Base-by-base conservation (phyloP, 2,888 invertebrate species). In the Aspidiotus destructor region DNA sequence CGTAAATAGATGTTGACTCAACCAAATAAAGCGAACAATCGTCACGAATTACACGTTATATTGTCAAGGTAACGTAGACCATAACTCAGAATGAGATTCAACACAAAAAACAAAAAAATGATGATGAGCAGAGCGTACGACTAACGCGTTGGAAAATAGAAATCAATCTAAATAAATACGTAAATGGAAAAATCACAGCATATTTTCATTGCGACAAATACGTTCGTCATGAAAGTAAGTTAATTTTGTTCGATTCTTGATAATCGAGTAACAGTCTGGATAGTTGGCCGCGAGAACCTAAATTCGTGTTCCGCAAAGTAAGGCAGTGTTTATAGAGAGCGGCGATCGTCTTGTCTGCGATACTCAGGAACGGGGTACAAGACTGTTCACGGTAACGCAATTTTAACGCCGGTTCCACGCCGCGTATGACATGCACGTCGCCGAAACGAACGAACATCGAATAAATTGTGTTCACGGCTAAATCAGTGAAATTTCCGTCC, bases 381-480 rank as follows among this genome's bases (percentile, higher is more conserved):
- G 72, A 70, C 48, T 71, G 75, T 48, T 76, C 75, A 71, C 73
- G 76, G 75, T 81, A 80, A 68, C 77, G 77, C 63, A 86, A 79
- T 74, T 84, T 83, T 54, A 92, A 78, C 72, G 86, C 85, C 61
- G 92, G 91, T 76, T 93, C 94, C 8, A 88, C 86, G 41, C 88
- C 89, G 67, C 90, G 82, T 76, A 92, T 81, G 58, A 86, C 82
- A 77, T 89, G 90, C 68, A 89, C 76, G 69, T 84, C 80, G 72
- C 83, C 80, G 63, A 83, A 81, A 54, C 82, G 80, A 9, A 88
- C 79, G 74, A 91, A 89, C 82, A 90, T 83, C 71, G 85, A 84
- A 73, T 86, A 84, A 42, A 90, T 77, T 60, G 78, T 77, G 70
- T 81, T 82, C 6, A 71, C 69, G 0, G 72, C 65, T 16, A 73